A percentile compares a stretch with the other conserved stretches of the same genome.
These are phyloP conservation scores for Bellardia pandia DNA, from an alignment of 2,888 invertebrate genomes.

Conservation along the genomic window DNA sequence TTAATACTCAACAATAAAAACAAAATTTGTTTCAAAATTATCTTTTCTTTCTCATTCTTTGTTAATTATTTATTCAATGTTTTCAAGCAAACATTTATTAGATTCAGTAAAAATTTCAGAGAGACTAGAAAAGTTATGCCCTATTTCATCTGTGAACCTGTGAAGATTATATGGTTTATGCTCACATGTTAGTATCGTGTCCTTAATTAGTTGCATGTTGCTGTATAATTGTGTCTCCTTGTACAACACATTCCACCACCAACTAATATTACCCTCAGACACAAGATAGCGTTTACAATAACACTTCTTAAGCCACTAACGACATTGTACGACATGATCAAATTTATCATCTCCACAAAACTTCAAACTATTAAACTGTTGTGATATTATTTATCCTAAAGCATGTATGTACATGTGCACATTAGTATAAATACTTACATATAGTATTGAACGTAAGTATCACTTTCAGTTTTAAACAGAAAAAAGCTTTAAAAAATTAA, in stretches of 20 bases:
- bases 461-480: constrained; percentile 45
- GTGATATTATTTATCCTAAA: constrained; percentile 1
- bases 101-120: too few species aligned
- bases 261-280: neutral
- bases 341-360: constrained; percentile 36
- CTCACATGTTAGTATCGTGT: too few species aligned
- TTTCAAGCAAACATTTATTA: too few species aligned
- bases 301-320: constrained; percentile 44
- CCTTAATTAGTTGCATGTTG: too few species aligned
- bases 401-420: neutral
- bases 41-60: too few species aligned
- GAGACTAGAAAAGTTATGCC: too few species aligned
- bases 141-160: too few species aligned
- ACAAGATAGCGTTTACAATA: constrained; percentile 1
- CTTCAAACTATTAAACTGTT: neutral
- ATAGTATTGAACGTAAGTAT: constrained; percentile 31
- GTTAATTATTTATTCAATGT: too few species aligned
- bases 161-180: too few species aligned
- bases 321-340: constrained; percentile 53
- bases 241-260: neutral
- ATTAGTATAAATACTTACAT: neutral
- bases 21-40: too few species aligned
- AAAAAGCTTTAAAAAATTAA: neutral
- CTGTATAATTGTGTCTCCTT: neutral
- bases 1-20: too few species aligned